Percentiles rank a stretch among this genome's conserved stretches.
Evolutionary conservation across 2,113 vertebrate genomes (phyloP).

Genomic region (Zapornia atra): DNA sequence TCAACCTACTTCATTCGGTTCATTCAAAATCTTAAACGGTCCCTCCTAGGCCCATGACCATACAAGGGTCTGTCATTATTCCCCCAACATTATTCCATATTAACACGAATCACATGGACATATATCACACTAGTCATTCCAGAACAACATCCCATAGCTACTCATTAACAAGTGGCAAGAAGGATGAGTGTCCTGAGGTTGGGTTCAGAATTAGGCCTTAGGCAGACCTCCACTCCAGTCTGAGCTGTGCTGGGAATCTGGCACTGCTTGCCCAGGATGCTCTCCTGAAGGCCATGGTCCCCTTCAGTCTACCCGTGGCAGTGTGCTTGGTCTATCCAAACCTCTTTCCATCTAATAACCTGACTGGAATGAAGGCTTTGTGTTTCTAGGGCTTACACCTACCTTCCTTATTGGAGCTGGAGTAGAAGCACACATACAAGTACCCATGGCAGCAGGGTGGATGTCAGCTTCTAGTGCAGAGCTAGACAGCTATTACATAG

Average conservation of each 20-base stretch:
- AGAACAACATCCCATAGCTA: background rate
- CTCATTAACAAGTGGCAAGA: background rate
- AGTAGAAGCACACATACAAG: background rate
- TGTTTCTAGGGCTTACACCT: background rate
- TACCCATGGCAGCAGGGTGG: background rate
- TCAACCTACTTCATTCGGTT: no score
- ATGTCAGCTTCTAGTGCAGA: background rate
- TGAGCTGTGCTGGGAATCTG: background rate
- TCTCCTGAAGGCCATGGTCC: background rate
- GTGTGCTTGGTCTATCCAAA: fast-evolving
- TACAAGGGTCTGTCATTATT: no score
- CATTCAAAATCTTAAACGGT: no score
- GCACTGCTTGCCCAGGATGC: background rate
- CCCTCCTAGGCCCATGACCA: no score
- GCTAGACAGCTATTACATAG: background rate
- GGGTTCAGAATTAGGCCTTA: background rate
- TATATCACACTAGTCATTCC: no score
- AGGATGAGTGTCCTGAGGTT: background rate
- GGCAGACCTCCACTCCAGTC: background rate
- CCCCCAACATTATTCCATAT: no score
- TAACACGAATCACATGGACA: no score
- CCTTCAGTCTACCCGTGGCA: background rate
- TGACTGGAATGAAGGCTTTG: background rate
- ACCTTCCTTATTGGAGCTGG: background rate
- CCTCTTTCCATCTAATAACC: background rate